These are phyloP conservation scores for Neodiprion pinetum DNA, from an alignment of 1,140 invertebrate species.

Conservation along the genomic window DNA sequence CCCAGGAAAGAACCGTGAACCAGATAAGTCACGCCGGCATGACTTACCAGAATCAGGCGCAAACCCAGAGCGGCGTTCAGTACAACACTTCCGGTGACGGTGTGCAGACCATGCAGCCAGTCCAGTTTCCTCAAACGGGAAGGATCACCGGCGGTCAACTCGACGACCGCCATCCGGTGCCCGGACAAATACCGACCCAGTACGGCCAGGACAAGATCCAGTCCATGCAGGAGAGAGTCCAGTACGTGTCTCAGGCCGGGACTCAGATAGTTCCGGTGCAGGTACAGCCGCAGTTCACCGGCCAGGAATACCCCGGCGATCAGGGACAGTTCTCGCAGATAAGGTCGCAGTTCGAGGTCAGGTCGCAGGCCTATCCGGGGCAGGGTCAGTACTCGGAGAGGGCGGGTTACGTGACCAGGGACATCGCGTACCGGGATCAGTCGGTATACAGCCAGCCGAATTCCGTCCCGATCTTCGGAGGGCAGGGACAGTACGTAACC, in stretches of 20 bases:
- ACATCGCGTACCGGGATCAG: slow-evolving; percentile 48
- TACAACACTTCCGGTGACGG: slow-evolving; percentile 27
- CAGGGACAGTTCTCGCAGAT: slow-evolving; percentile 55
- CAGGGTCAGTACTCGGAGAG: slow-evolving; percentile 48
- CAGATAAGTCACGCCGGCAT: slow-evolving; percentile 6
- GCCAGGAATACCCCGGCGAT: slow-evolving; percentile 44
- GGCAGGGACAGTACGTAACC: slow-evolving; percentile 52
- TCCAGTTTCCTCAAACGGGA: slow-evolving; percentile 26
- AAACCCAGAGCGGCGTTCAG: slow-evolving; percentile 14
- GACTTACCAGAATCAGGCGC: not conserved
- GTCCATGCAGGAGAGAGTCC: slow-evolving; percentile 39
- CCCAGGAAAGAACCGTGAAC: slow-evolving; percentile 21
- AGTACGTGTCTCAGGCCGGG: slow-evolving; percentile 49
- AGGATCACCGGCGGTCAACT: slow-evolving; percentile 41
- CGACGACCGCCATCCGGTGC: slow-evolving; percentile 47
- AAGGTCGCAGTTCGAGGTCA: slow-evolving; percentile 49
- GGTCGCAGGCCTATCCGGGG: slow-evolving; percentile 49
- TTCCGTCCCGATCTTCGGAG: slow-evolving; percentile 45
- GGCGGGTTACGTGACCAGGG: slow-evolving; percentile 52
- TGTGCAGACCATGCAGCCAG: slow-evolving; percentile 27
- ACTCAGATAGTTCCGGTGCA: slow-evolving; percentile 55
- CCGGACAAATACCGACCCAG: slow-evolving; percentile 45
- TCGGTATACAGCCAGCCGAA: slow-evolving; percentile 38
- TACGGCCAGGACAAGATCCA: slow-evolving; percentile 46
- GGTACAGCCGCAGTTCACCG: slow-evolving; percentile 47